A percentile compares a stretch with the other conserved stretches of the same genome.
Conservation (phyloP, 2,113 vertebrate genomes). For the Lepus americanus region DNA sequence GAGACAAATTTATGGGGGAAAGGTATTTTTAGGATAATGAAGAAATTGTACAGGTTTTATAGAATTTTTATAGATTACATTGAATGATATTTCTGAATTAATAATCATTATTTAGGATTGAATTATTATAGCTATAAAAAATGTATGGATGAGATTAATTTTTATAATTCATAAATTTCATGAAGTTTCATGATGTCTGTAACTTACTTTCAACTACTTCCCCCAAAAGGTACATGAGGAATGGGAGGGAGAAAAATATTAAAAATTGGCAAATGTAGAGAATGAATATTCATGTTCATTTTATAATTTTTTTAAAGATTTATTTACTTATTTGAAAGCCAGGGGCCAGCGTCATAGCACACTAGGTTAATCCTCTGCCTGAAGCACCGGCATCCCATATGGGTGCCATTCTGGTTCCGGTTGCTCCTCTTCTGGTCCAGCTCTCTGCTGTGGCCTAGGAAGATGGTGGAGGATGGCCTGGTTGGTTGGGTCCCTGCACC, state of each 20-base stretch:
- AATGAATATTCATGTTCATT: background rate
- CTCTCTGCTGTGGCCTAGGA: no score
- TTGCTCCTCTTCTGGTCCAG: no score
- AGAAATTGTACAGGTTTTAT: background rate
- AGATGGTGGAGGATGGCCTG: no score
- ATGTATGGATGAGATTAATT: background rate
- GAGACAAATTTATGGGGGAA: background rate
- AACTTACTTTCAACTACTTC: background rate
- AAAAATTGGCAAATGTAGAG: background rate
- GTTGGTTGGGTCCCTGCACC: no score
- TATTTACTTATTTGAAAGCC: no score
- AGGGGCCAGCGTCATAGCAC: no score
- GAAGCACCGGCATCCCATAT: no score
- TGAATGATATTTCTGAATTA: conserved; percentile 14
- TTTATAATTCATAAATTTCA: background rate
- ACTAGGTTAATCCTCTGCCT: no score
- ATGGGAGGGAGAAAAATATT: background rate
- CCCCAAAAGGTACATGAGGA: background rate
- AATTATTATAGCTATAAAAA: conserved; percentile 25
- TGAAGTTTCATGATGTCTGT: background rate
- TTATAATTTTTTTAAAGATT: background rate
- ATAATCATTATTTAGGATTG: background rate
- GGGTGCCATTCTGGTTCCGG: no score
- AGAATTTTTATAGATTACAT: background rate
- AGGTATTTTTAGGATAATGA: background rate